Conservation (phyloP, 2,888 invertebrate genomes). For the Iphiclides podalirius region DNA sequence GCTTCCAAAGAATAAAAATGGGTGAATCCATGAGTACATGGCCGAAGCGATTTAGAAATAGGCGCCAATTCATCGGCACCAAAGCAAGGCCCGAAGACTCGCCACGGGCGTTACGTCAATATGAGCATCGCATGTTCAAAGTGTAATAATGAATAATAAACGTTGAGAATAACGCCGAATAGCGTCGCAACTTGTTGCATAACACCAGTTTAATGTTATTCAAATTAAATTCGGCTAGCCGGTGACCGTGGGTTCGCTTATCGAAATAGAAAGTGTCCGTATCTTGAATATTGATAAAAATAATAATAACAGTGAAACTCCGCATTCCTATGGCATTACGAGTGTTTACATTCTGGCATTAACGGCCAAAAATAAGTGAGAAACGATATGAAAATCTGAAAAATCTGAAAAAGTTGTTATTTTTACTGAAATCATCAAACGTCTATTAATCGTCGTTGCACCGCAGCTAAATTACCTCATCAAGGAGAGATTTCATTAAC, state of each 20-base stretch:
- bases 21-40: no score
- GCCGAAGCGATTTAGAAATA: no score
- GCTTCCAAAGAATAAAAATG: no score
- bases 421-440: no score
- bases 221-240: constrained; percentile 22
- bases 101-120: constrained; percentile 18
- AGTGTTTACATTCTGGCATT: not conserved
- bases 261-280: constrained; percentile 21
- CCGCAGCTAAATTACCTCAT: no score
- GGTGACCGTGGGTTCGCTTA: constrained; percentile 16
- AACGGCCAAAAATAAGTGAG: not conserved
- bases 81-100: not conserved
- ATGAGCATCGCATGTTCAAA: constrained; percentile 17
- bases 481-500: no score
- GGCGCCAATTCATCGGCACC: constrained; percentile 1
- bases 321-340: constrained; percentile 13
- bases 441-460: no score
- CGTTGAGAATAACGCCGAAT: constrained; percentile 11
- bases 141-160: constrained; percentile 22
- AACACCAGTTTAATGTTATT: constrained; percentile 22
- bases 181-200: constrained; percentile 18
- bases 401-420: no score
- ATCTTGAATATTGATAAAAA: constrained; percentile 10
- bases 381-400: no score
- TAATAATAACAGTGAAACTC: constrained; percentile 4